phyloP scores from a whole-genome alignment of 2,888 invertebrate species.

The Megalurothrips usitatus region DNA sequence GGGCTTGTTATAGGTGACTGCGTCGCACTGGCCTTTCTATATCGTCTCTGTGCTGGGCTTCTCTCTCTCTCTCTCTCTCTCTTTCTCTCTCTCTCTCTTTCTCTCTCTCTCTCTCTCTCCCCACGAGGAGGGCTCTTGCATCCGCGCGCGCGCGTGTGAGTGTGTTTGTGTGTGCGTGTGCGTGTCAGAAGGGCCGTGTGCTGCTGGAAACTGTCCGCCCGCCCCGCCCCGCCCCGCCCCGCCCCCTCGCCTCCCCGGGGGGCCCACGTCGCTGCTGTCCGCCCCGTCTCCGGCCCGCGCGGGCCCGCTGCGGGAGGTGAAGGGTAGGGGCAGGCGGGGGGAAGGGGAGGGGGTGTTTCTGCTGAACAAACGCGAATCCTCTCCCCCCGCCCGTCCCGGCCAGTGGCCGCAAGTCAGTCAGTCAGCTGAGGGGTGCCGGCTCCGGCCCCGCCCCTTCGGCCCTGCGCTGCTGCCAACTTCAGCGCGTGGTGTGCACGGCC shows the following conservation, averaged over 20 bases:
- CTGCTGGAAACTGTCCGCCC: background rate
- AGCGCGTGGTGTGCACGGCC: too few relatives aligned
- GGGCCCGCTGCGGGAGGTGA: background rate
- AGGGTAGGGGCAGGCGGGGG: too few relatives aligned
- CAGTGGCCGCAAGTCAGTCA: background rate
- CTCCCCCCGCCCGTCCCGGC: background rate
- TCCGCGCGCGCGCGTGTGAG: too few relatives aligned
- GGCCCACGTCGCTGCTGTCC: background rate
- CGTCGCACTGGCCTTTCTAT: background rate
- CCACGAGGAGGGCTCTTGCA: too few relatives aligned
- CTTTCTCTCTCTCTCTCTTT: background rate
- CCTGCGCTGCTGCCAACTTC: background rate
- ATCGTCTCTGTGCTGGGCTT: background rate
- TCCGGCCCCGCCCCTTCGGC: background rate
- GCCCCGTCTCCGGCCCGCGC: background rate
- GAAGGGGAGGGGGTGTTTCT: too few relatives aligned
- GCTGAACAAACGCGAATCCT: too few relatives aligned
- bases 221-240: background rate
- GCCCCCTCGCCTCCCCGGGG: background rate
- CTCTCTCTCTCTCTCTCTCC: background rate
- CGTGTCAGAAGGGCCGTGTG: too few relatives aligned
- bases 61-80: background rate
- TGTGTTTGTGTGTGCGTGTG: too few relatives aligned
- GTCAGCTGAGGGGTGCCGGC: background rate
- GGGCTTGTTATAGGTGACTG: conserved; percentile 13